These are phyloP conservation scores for Standfussiana lucernea DNA, from an alignment of 2,888 invertebrate species.

Conservation along the genomic window DNA sequence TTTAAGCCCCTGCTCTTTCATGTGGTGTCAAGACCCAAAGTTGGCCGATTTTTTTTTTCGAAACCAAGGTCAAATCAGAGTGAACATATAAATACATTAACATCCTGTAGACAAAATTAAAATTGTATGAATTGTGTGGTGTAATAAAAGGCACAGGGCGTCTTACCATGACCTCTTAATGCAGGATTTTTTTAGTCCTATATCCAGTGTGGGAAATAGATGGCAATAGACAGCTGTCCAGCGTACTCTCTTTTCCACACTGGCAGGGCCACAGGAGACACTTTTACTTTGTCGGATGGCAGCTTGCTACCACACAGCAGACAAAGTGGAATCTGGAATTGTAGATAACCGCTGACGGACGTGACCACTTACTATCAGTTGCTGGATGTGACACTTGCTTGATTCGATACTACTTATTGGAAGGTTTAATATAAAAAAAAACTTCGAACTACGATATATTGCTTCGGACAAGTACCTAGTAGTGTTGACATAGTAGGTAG, in stretches of 20 bases:
- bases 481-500: constrained; percentile 15
- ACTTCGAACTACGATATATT: background rate
- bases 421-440: background rate
- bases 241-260: too few relatives aligned
- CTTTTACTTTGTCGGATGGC: background rate
- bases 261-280: too few relatives aligned
- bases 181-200: too few relatives aligned
- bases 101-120: background rate
- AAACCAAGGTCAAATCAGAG: background rate
- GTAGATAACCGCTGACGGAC: background rate
- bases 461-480: background rate
- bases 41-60: background rate
- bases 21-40: background rate
- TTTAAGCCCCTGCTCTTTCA: background rate
- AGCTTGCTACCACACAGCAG: background rate
- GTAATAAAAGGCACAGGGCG: background rate
- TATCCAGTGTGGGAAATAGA: too few relatives aligned
- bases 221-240: too few relatives aligned
- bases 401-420: background rate
- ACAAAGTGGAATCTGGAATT: background rate
- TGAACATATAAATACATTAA: background rate
- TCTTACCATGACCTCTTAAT: too few relatives aligned
- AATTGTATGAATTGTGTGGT: background rate
- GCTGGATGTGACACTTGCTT: background rate
- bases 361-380: background rate